Evolutionary conservation across 53 echinoderm and acorn worm species (phyloP), one percentile per base, ranked within the genome.

Genomic region (Astropecten irregularis): DNA sequence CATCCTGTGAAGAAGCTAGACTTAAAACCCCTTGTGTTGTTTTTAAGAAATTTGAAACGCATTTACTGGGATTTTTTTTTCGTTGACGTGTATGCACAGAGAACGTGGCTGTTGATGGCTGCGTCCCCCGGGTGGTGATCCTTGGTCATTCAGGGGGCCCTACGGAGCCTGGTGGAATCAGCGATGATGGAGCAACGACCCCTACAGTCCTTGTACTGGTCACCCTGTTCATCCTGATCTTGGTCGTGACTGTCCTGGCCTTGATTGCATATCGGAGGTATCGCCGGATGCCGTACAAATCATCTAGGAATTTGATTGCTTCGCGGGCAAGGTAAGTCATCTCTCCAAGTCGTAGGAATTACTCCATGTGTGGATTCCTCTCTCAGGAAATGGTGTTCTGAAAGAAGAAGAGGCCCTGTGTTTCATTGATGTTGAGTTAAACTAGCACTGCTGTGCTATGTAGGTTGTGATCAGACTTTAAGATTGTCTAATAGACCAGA

Each of bases 281-380:
- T 21, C 47, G 49, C 20, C 20, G 63, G 33, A 0, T 21, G 44
- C 62, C 79, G 18, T 58, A 74, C 74, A 58, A 40, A 39, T 20
- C 57, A 0, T 74, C 74, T 15, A 16, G 26, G 20, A 0, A 55
- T 0, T 62, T 79, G 20, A 34, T 79, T 62, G 44, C 79, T 22
- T 26, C 20, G 28, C 60, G 79, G 32, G 61, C 79, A 18, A 79
- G 79, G 79, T 79, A 47, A 40, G 59, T 15, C 25, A 4, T 11
- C 7, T 22, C 13, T 56, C 1, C 27, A 22, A 23, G 14, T n/a
- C n/a, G n/a, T n/a, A n/a, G n/a, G n/a, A n/a, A n/a, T n/a, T n/a
- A n/a, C n/a, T n/a, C n/a, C n/a, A n/a, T n/a, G n/a, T n/a, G n/a
- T n/a, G n/a, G n/a, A n/a, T n/a, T n/a, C n/a, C n/a, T n/a, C n/a